phyloP scores from a whole-genome alignment of 1,140 invertebrate genomes.

The Micrasema longulum region DNA sequence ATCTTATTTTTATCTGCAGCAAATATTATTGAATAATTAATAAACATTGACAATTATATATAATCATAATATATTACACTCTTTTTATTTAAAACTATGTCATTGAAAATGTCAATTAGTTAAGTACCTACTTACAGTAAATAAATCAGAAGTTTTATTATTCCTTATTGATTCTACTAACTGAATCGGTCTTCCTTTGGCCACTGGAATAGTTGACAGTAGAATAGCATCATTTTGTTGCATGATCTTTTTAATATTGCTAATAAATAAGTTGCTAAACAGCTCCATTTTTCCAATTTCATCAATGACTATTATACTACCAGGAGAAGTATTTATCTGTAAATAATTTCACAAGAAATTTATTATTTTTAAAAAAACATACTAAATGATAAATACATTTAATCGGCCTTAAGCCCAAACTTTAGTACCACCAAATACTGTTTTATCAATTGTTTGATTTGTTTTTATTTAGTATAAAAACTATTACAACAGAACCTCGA shows the following conservation, averaged over 20 bases:
- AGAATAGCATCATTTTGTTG: constrained; percentile 55
- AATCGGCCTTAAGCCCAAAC: no score
- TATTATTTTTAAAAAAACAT: not conserved
- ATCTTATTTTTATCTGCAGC: no score
- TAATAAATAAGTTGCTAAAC: constrained; percentile 65
- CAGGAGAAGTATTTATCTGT: constrained; percentile 35
- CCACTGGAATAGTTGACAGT: constrained; percentile 65
- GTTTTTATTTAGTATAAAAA: no score
- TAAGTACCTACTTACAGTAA: constrained; percentile 12
- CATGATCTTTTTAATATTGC: constrained; percentile 57
- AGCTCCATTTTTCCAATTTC: constrained; percentile 72
- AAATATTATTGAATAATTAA: no score
- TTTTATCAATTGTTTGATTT: no score
- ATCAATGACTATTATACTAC: constrained; percentile 62
- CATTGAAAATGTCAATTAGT: no score
- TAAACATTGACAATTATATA: no score
- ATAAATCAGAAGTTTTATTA: constrained; percentile 55
- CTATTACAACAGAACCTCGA: no score
- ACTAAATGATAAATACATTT: no score
- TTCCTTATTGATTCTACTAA: constrained; percentile 62
- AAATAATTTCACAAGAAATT: constrained; percentile 34
- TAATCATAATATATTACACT: no score
- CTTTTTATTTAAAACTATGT: no score
- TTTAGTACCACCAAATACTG: no score
- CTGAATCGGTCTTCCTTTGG: constrained; percentile 61